Base-by-base conservation (phyloP, 1,140 invertebrate genomes). In the Macrocentrus cingulum region DNA sequence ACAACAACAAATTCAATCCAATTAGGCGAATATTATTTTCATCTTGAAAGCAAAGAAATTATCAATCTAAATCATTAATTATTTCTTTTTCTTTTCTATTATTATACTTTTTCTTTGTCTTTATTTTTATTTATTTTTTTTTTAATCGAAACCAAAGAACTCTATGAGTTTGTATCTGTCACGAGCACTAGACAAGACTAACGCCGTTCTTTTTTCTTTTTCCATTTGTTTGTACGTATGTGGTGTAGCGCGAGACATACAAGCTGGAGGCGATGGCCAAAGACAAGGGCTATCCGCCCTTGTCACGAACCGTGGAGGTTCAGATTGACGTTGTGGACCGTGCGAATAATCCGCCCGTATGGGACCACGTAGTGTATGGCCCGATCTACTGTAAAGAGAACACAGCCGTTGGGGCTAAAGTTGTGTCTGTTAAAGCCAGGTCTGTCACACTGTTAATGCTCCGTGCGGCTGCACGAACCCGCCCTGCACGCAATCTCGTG, bases 311-410 rank as follows among this genome's bases (percentile, higher is more conserved):
- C 77, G 94, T 97, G 82, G 94, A 95, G 83, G 92, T 97, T 82
- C 90, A 94, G 82, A 95, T 97, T 84, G 94, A 96, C 85, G 93
- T 96, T 83, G 94, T 96, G 84, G 93, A 97, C 84, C 89, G 94
- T 80, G 91, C 91, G 68, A 96, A 95, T 88, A 96, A 96, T 86
- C 93, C 94, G 79, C 94, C 94, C 80, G 89, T 96, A 77, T 97
- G 94, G 94, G 92, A 95, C 84, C 90, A 95, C 84, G 87, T 88
- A 75, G 88, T 92, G 79, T 97, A 97, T 86, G 93, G 93, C 76
- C 94, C 94, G 73, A 93, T 95, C 87, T 93, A 89, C 88, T 91
- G 95, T 84, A 92, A 92, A 87, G 94, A 97, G 87, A 95, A 95
- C 84, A 89, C 92, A 84, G 89, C 92, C 82, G 91, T 96, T 79